A percentile compares a stretch with the other conserved stretches of the same genome.
phyloP scores from a whole-genome alignment of 2,888 invertebrate genomes.

The Ischnus inquisitorius region DNA sequence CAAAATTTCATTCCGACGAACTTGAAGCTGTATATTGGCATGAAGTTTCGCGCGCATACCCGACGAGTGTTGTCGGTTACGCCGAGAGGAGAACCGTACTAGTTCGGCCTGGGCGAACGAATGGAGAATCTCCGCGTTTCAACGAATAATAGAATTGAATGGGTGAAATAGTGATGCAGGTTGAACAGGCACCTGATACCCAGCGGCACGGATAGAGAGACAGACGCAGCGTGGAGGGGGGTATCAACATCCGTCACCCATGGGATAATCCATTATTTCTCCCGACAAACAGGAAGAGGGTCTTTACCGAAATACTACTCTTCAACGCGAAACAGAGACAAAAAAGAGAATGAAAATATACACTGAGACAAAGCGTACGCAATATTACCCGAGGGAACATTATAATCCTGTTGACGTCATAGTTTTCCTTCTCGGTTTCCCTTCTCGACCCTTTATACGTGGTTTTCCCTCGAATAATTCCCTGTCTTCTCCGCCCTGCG shows the following conservation, averaged over 20 bases:
- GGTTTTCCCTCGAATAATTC: neutral
- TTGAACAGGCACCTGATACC: conserved; percentile 61
- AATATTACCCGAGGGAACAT: conserved; percentile 13
- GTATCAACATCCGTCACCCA: conserved; percentile 13
- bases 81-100: neutral
- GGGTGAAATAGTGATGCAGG: conserved; percentile 58
- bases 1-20: conserved; percentile 41
- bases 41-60: conserved; percentile 53
- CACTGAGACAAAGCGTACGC: conserved; percentile 4
- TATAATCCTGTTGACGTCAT: conserved; percentile 14
- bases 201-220: conserved; percentile 22
- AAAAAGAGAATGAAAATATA: neutral
- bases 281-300: conserved; percentile 7
- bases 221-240: neutral
- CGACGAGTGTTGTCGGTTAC: conserved; percentile 36
- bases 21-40: neutral
- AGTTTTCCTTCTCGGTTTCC: conserved; percentile 1
- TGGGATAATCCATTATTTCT: conserved; percentile 40
- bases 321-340: neutral
- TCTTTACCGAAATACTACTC: conserved; percentile 21
- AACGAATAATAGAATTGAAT: conserved; percentile 63
- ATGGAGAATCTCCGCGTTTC: conserved; percentile 43
- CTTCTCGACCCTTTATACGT: neutral
- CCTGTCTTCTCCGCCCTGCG: neutral
- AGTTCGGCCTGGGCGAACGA: conserved; percentile 11